Evolutionary conservation across 2,888 invertebrate species (phyloP).

Genomic region (Pecten maximus): DNA sequence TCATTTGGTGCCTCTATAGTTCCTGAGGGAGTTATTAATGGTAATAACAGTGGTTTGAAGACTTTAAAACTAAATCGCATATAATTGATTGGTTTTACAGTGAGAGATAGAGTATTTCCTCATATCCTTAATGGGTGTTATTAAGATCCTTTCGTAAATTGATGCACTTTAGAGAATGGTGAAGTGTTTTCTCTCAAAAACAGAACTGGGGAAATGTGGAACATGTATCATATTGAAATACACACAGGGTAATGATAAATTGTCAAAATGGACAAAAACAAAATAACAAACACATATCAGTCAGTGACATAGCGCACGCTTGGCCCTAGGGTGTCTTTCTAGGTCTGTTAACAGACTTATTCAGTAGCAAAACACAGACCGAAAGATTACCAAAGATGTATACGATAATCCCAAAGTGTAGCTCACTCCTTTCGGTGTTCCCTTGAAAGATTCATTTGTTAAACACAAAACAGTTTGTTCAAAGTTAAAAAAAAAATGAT

Average conservation of each 20-base stretch:
- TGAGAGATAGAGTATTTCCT: not conserved
- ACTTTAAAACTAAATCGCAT: not conserved
- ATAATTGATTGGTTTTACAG: not conserved
- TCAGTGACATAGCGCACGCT: not conserved
- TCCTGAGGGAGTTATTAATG: not conserved
- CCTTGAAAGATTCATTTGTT: not conserved
- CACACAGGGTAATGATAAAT: not conserved
- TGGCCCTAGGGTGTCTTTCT: not conserved
- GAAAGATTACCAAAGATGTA: not conserved
- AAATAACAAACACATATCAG: not conserved
- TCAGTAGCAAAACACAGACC: not conserved
- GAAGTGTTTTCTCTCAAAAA: not conserved
- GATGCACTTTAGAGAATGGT: slow-evolving; percentile 1
- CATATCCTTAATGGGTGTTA: not conserved
- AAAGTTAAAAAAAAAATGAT: not conserved
- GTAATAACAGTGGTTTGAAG: not conserved
- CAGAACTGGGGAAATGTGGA: not conserved
- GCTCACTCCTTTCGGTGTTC: not conserved
- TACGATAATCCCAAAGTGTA: not conserved
- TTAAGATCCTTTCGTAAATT: not conserved
- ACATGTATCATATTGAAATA: not conserved
- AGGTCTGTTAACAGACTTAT: not conserved
- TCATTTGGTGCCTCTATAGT: not conserved
- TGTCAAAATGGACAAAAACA: not conserved
- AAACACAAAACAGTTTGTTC: not conserved